These are phyloP conservation scores for Phalacrocorax aristotelis DNA, from an alignment of 2,113 vertebrate species.

Conservation along the genomic window DNA sequence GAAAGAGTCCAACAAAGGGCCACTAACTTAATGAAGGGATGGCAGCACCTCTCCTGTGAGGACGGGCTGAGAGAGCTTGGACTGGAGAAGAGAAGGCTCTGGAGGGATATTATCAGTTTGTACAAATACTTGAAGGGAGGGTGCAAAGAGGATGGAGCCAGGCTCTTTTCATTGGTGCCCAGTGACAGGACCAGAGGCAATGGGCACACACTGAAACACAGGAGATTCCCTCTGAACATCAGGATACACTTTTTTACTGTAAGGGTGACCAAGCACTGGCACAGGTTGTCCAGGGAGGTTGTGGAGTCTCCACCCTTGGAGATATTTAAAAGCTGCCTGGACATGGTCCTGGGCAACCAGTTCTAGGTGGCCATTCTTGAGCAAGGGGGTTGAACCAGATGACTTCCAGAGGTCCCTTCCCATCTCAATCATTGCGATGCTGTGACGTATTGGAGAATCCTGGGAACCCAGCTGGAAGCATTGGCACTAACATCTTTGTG, in stretches of 20 bases:
- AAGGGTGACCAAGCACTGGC: neutral
- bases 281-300: neutral
- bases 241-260: neutral
- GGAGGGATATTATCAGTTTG: neutral
- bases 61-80: neutral
- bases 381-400: neutral
- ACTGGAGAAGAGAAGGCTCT: neutral
- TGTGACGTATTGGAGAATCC: neutral
- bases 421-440: neutral
- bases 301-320: neutral
- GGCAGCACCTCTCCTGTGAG: neutral
- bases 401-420: neutral
- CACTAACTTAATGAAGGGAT: neutral
- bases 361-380: neutral
- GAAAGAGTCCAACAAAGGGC: neutral
- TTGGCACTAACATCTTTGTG: neutral
- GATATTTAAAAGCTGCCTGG: neutral
- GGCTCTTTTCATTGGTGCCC: neutral
- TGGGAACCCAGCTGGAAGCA: neutral
- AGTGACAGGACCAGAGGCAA: neutral
- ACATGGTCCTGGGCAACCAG: neutral
- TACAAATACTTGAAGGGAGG: neutral
- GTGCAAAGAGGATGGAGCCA: neutral
- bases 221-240: neutral
- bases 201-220: neutral